Base-by-base conservation (phyloP, 2,797 vertebrate species). In the Aldrovandia affinis region DNA sequence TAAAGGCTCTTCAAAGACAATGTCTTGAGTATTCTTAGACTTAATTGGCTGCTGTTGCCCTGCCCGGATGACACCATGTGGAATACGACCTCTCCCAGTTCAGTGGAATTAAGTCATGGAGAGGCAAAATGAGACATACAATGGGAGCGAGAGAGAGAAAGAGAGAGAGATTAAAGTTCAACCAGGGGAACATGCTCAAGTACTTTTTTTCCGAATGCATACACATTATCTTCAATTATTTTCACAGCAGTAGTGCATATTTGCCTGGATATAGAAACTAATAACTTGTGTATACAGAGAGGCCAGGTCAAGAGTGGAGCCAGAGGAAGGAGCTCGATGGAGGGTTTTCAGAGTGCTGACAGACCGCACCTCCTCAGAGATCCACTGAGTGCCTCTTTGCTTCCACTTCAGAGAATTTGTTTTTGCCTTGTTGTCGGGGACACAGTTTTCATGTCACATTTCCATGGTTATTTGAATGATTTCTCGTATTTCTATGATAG, bases 361-460 rank as follows among this genome's bases (percentile, higher is more conserved):
- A 84, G 44, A 65, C 28, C 39, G 39, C 44, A 14, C 28, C 57
- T 47, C 39, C 30, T 47, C 57, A 61, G 82, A 61, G 55, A 36
- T 22, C 28, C n/a, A 22, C 63, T 59, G 33, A 83, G 73, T 28
- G 25, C 55, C 78, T 14, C 28, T 77, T 52, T 61, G 42, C 83
- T 33, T 54, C 44, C 44, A 44, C 75, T 83, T 83, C 28, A 83
- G 68, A 83, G 68, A 83, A 54, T 33, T 54, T 42, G 63, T 42
- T 73, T 73, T 20, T 59, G 68, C 33, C 68, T 54, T 36, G 65
- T 83, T 47, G 55, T 30, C 33, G 59, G 57, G 54, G 2, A 50
- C 61, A 42, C 57, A 57, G 36, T 33, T 61, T 61, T 59, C 81
- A 42, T 30, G 22, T 4, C 75, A 44, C 57, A 77, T 47, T 39